Conservation (phyloP, 2,888 invertebrate genomes). For the Nomada ferruginata region DNA sequence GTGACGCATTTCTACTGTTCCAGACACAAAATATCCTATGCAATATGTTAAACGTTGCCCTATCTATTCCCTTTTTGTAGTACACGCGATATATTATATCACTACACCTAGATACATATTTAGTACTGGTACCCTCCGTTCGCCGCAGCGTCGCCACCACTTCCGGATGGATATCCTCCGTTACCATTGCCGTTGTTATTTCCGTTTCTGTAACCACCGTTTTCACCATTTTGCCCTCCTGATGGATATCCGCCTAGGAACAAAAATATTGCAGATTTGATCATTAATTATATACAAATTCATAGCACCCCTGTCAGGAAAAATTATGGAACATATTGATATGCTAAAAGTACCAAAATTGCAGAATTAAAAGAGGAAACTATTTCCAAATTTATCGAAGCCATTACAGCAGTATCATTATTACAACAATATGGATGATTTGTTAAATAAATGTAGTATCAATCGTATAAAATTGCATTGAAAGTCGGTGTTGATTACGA, state of each 20-base stretch:
- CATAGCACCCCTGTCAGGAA: background rate
- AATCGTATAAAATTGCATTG: background rate
- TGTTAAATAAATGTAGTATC: background rate
- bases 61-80: constrained; percentile 50
- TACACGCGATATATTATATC: constrained; percentile 48
- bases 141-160: constrained; percentile 80
- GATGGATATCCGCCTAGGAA: constrained; percentile 64
- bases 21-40: constrained; percentile 46
- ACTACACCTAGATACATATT: constrained; percentile 47
- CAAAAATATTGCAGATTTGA: background rate
- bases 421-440: background rate
- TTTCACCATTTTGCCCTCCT: constrained; percentile 71
- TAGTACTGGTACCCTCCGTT: constrained; percentile 83
- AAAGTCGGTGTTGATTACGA: background rate
- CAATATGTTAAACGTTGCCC: constrained; percentile 47
- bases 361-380: no score
- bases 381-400: no score
- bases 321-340: background rate
- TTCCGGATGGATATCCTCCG: constrained; percentile 79
- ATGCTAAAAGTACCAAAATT: background rate
- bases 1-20: constrained; percentile 39
- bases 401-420: no score
- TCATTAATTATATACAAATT: background rate
- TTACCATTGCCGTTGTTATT: constrained; percentile 64
- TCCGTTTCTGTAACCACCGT: constrained; percentile 54